A percentile compares a stretch with the other conserved stretches of the same genome.
phyloP scores from a whole-genome alignment of 2,113 vertebrate species.

The Laterallus jamaicensis region DNA sequence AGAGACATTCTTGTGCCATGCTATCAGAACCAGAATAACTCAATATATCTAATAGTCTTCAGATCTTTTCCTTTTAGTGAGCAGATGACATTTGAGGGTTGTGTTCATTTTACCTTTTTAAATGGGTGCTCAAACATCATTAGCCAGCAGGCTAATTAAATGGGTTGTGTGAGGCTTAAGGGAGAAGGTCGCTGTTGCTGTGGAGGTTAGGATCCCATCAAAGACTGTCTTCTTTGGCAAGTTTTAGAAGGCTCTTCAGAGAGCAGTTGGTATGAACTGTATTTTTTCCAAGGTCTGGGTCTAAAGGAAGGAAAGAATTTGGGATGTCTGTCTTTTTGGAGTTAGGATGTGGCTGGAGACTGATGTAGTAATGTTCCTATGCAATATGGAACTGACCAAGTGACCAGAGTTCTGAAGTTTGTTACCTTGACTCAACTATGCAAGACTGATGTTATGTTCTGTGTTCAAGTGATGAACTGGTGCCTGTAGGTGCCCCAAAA shows the following conservation, averaged over 20 bases:
- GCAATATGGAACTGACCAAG: neutral
- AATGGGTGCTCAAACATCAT: neutral
- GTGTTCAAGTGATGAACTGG: neutral
- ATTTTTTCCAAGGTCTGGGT: neutral
- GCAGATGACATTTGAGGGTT: neutral
- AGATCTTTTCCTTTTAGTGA: neutral
- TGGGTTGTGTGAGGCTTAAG: neutral
- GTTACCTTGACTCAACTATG: neutral
- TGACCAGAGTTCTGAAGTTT: neutral
- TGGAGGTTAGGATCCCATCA: neutral
- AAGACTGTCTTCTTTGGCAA: neutral
- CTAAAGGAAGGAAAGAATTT: neutral
- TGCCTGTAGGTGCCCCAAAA: neutral
- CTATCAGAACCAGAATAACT: neutral
- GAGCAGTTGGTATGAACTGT: neutral
- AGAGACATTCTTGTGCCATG: neutral
- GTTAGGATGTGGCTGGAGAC: neutral
- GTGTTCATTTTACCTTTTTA: neutral
- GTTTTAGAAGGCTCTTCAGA: neutral
- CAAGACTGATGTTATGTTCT: neutral
- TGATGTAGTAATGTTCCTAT: neutral
- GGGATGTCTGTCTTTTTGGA: neutral
- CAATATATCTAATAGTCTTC: neutral
- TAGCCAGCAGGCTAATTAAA: neutral
- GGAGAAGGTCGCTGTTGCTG: neutral